Evolutionary conservation across 2,888 invertebrate genomes (phyloP).

Genomic region (Labia minor): DNA sequence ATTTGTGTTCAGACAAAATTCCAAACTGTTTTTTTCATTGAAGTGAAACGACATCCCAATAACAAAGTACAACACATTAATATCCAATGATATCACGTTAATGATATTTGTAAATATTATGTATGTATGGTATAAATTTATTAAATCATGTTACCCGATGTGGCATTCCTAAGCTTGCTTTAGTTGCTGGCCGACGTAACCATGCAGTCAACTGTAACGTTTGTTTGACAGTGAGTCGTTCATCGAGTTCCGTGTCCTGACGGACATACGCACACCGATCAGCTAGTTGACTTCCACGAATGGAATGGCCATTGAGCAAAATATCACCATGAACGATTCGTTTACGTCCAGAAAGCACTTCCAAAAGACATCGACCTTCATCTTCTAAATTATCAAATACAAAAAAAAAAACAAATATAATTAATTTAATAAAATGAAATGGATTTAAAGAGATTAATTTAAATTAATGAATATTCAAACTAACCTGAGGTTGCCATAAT

Average conservation of each 20-base stretch:
- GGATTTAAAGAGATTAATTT: too few relatives aligned
- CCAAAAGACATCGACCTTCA: constrained; percentile 77
- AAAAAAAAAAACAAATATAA: constrained; percentile 19
- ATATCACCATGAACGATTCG: constrained; percentile 57
- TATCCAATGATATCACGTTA: too few relatives aligned
- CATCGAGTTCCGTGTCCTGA: constrained; percentile 64
- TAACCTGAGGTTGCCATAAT: constrained; percentile 65
- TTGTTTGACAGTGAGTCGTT: constrained; percentile 81
- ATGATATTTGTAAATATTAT: too few relatives aligned
- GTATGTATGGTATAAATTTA: too few relatives aligned
- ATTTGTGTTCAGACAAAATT: too few relatives aligned
- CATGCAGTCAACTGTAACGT: constrained; percentile 75
- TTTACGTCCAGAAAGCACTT: constrained; percentile 67
- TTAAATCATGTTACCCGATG: constrained; percentile 51
- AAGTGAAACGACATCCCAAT: too few relatives aligned
- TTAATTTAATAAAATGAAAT: background rate
- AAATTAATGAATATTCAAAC: constrained; percentile 17
- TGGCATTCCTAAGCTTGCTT: constrained; percentile 54
- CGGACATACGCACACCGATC: constrained; percentile 65
- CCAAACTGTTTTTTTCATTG: too few relatives aligned
- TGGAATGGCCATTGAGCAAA: constrained; percentile 74
- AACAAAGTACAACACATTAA: too few relatives aligned
- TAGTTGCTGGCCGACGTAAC: constrained; percentile 39
- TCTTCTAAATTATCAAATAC: constrained; percentile 41
- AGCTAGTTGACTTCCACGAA: constrained; percentile 57